Evolutionary conservation across 2,113 vertebrate genomes (phyloP).

Genomic region (Athene noctua): DNA sequence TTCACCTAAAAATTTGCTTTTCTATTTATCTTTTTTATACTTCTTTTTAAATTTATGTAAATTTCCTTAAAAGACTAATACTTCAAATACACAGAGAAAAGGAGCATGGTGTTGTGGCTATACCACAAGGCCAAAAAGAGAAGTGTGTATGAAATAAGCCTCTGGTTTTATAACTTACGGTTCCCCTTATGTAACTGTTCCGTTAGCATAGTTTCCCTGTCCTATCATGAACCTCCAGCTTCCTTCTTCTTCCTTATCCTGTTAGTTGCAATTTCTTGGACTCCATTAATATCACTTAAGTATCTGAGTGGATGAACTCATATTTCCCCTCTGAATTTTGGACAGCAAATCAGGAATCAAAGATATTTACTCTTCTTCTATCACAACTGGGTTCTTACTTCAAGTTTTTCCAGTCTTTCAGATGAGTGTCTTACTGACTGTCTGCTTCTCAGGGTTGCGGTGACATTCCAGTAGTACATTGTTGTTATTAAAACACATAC

Average conservation of each 20-base stretch:
- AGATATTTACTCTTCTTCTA: neutral
- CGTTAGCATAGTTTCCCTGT: neutral
- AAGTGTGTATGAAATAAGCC: neutral
- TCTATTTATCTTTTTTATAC: neutral
- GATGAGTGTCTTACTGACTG: neutral
- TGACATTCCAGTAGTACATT: neutral
- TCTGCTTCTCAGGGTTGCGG: neutral
- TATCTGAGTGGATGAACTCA: neutral
- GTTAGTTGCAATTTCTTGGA: neutral
- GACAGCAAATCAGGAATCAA: neutral
- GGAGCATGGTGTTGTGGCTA: neutral
- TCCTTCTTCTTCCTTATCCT: slow-evolving; percentile 20
- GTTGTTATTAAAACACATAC: neutral
- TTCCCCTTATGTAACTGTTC: neutral
- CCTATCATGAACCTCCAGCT: slow-evolving; percentile 13
- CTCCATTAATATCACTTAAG: neutral
- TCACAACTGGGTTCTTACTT: neutral
- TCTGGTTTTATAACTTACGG: neutral
- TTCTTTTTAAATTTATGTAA: neutral
- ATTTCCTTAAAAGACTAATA: neutral
- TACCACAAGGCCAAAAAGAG: neutral
- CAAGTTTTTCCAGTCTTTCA: neutral
- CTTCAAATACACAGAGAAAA: neutral
- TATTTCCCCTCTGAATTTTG: neutral
- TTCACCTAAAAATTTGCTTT: neutral